phyloP scores from a whole-genome alignment of 2,888 invertebrate species.

The Caenorhabditis japonica region DNA sequence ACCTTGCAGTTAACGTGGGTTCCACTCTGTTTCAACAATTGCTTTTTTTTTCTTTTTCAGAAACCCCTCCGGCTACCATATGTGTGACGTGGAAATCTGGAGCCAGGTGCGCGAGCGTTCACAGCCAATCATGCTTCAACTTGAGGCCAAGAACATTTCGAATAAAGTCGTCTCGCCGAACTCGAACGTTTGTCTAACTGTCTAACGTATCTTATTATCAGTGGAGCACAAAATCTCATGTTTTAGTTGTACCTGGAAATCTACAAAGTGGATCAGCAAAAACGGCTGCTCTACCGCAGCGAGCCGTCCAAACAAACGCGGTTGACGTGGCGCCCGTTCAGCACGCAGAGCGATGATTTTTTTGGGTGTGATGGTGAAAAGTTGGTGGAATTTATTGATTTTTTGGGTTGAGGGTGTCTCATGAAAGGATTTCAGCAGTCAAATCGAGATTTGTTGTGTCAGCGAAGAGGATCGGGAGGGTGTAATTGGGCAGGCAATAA shows the following conservation, averaged over 20 bases:
- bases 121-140: conserved; percentile 66
- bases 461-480: conserved; percentile 50
- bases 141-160: conserved; percentile 62
- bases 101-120: conserved; percentile 63
- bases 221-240: not conserved
- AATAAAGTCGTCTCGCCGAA: conserved; percentile 52
- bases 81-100: conserved; percentile 56
- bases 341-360: conserved; percentile 55
- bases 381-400: too few species aligned
- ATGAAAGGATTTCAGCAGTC: conserved; percentile 50
- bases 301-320: conserved; percentile 58
- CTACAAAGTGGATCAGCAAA: conserved; percentile 33
- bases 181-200: conserved; percentile 29
- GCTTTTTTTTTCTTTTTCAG: conserved; percentile 13
- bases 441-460: conserved; percentile 40
- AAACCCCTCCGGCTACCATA: conserved; percentile 26
- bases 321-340: conserved; percentile 62
- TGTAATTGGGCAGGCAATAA: conserved; percentile 33
- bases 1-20: conserved; percentile 31
- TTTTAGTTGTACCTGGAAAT: conserved; percentile 42
- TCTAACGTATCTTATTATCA: not conserved
- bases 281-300: conserved; percentile 59
- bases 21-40: not conserved
- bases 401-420: conserved; percentile 46
- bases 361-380: conserved; percentile 11